Evolutionary conservation across 2,888 invertebrate species (phyloP).

Genomic region (Orchestes rusci): DNA sequence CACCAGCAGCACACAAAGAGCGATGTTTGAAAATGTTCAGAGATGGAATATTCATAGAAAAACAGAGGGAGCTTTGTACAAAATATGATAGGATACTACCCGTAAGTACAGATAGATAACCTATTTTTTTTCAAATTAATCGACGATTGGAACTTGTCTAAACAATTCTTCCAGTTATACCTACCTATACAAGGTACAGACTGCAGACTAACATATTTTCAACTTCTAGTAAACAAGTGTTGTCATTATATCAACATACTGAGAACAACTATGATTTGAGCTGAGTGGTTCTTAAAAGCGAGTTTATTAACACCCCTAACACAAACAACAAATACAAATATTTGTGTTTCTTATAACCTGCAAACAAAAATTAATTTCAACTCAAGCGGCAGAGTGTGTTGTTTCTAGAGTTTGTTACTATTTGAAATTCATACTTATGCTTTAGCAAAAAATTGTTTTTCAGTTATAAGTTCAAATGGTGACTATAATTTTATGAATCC

Average conservation of each 20-base stretch:
- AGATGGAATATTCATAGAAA: slow-evolving; percentile 50
- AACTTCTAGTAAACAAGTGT: too few relatives aligned
- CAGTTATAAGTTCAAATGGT: too few relatives aligned
- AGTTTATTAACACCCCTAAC: slow-evolving; percentile 19
- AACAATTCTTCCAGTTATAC: too few relatives aligned
- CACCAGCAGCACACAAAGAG: slow-evolving; percentile 51
- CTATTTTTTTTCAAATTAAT: not conserved
- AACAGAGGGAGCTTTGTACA: slow-evolving; percentile 69
- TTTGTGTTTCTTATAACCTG: slow-evolving; percentile 19
- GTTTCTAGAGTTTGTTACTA: too few relatives aligned
- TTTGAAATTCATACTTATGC: too few relatives aligned
- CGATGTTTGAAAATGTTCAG: slow-evolving; percentile 64
- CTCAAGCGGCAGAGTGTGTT: too few relatives aligned
- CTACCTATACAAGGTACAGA: too few relatives aligned
- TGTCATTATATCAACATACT: too few relatives aligned
- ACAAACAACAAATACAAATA: slow-evolving; percentile 21
- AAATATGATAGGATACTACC: slow-evolving; percentile 64
- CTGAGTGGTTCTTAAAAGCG: slow-evolving; percentile 22
- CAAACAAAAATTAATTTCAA: slow-evolving; percentile 25
- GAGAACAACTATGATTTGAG: too few relatives aligned
- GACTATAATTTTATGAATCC: not conserved
- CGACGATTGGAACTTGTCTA: not conserved
- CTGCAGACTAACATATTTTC: too few relatives aligned
- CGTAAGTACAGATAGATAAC: slow-evolving; percentile 43
- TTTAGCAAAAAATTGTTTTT: too few relatives aligned